Percentiles rank a stretch among this genome's conserved stretches.
Evolutionary conservation across 2,113 vertebrate genomes (phyloP).

Genomic region (Cyprinodon brontotheroides): DNA sequence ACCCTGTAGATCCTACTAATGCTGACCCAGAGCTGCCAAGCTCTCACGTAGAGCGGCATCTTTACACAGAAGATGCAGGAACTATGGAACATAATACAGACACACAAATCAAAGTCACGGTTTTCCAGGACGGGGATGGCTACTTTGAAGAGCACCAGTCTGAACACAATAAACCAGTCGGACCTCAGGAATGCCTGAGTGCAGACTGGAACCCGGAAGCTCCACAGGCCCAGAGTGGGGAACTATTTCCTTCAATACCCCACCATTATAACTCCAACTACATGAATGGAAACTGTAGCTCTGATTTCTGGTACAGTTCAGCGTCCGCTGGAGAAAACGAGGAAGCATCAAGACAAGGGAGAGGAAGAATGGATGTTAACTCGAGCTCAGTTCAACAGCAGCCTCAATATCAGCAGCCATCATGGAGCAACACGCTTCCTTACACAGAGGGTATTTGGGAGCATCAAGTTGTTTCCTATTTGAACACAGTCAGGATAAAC

Average conservation of each 20-base stretch:
- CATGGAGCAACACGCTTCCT: not conserved
- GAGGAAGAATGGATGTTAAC: not conserved
- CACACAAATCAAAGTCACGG: not conserved
- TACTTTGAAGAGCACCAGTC: not conserved
- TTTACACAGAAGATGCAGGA: not conserved
- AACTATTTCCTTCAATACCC: not conserved
- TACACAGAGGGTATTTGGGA: not conserved
- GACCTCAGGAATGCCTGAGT: not conserved
- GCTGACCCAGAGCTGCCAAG: not conserved
- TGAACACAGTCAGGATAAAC: constrained; percentile 2
- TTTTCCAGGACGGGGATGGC: not conserved
- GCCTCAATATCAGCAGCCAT: constrained; percentile 3
- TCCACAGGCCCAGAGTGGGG: not conserved
- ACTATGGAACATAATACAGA: not conserved
- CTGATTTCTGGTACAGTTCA: constrained; percentile 8
- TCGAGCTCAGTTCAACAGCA: not conserved
- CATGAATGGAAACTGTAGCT: not conserved
- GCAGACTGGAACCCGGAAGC: not conserved
- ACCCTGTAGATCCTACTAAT: not conserved
- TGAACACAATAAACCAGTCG: not conserved
- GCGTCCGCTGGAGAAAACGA: not conserved
- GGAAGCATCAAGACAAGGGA: not conserved
- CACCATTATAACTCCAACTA: not conserved
- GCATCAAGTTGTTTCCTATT: not conserved
- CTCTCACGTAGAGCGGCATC: constrained; percentile 4